Conservation (phyloP, 2,888 invertebrate species). For the Papilio elwesi region DNA sequence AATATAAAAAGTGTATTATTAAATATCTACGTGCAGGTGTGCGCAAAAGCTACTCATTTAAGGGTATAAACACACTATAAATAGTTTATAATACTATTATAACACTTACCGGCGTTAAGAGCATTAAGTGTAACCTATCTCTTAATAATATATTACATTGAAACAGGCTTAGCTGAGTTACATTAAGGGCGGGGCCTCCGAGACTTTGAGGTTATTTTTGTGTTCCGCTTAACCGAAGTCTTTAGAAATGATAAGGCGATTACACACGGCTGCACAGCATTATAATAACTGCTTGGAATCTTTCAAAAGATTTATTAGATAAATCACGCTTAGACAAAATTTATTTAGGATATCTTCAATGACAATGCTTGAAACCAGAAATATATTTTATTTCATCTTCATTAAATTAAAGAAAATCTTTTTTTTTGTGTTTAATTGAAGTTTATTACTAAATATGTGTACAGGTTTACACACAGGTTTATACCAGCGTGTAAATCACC, state of each 20-base stretch:
- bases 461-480: too few species aligned
- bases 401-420: not conserved
- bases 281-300: conserved; percentile 39
- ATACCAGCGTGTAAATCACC: too few species aligned
- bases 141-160: conserved; percentile 51
- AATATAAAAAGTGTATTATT: not conserved
- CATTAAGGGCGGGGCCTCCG: conserved; percentile 43
- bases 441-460: not conserved
- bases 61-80: conserved; percentile 8
- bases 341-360: conserved; percentile 9
- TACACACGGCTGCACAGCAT: conserved; percentile 41
- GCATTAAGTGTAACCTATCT: conserved; percentile 50
- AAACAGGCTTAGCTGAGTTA: conserved; percentile 44
- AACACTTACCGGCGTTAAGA: conserved; percentile 50
- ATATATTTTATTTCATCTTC: not conserved
- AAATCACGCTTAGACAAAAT: conserved; percentile 16
- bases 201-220: conserved; percentile 48
- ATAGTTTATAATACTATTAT: conserved; percentile 44
- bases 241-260: conserved; percentile 49
- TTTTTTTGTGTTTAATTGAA: not conserved
- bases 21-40: too few species aligned
- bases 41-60: conserved; percentile 9
- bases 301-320: conserved; percentile 36
- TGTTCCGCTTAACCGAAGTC: conserved; percentile 42
- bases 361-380: not conserved